Evolutionary conservation across 2,888 invertebrate species (phyloP), one percentile per base, ranked within the genome.

Genomic region (Acrobasis repandana): DNA sequence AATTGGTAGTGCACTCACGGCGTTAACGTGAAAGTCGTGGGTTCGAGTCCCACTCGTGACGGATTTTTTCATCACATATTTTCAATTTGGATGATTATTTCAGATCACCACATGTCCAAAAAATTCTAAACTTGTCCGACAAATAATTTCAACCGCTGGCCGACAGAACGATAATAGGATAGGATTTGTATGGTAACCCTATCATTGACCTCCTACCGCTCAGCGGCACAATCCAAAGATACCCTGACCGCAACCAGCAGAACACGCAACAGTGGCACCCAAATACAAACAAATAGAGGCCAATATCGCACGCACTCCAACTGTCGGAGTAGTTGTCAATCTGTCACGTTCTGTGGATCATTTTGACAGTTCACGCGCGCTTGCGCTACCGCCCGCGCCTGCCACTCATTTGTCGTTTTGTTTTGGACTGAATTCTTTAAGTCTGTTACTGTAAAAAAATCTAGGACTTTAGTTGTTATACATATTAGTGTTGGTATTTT

Each of bases 331-430:
- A 5, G 43, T 43, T 57, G 68, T 63, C 61, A 61, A 64, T 65
- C 79, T 77, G 82, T 82, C 82, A 80, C 64, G 70, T 74, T 65
- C 66, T 66, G 73, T 68, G 72, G 79, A 79, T 79, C 74, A 83
- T 82, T 86, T 88, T 81, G 88, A 88, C 88, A 86, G 83, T 85
- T 85, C 83, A 82, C 86, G 85, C 86, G 84, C 83, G 75, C 74
- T 69, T 65, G 63, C 69, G 86, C 88, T 86, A 87, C 87, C 73
- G 83, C 66, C 62, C 64, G 67, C 67, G 67, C 68, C 76, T 77
- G 81, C 74, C 80, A 79, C 65, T 80, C 81, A 80, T 56, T 66
- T 76, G 76, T 75, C 73, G 77, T 68, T 71, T 65, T 65, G 69
- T 74, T 68, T 71, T 75, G 72, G 66, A 36, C 34, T 57, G 20